Percentiles rank a stretch among this genome's conserved stretches.
Evolutionary conservation across 2,113 vertebrate species (phyloP).

Genomic region (Microtus montanus): DNA sequence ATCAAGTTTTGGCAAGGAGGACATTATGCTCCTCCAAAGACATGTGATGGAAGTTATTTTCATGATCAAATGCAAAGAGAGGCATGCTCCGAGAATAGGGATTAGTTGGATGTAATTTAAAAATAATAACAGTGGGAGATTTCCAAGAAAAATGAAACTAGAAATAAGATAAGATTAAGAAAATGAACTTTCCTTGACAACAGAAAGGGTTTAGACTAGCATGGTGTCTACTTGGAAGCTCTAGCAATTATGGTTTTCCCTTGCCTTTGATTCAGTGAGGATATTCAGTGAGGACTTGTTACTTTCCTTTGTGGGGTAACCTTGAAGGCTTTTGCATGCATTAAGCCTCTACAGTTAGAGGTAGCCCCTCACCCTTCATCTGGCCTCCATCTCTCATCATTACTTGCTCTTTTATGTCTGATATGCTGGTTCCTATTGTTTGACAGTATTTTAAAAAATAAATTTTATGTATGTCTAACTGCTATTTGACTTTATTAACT

Average conservation of each 20-base stretch:
- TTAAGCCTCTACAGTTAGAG: neutral
- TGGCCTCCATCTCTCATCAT: neutral
- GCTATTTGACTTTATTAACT: neutral
- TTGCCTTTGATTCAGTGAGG: neutral
- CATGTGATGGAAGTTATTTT: neutral
- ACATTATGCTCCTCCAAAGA: neutral
- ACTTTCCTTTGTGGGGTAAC: fast-evolving
- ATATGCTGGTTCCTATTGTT: neutral
- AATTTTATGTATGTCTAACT: neutral
- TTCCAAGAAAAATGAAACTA: neutral
- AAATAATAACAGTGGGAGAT: neutral
- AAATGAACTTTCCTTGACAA: neutral
- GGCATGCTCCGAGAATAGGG: neutral
- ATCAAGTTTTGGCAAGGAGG: neutral
- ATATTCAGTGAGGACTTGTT: too few relatives aligned
- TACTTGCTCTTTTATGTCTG: neutral
- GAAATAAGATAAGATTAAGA: neutral
- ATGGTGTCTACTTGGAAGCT: neutral
- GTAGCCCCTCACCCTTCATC: neutral
- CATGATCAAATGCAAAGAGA: neutral
- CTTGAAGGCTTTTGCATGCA: neutral
- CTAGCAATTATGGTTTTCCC: neutral
- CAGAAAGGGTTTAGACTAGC: neutral
- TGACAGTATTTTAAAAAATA: neutral
- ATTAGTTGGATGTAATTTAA: neutral